Conservation (phyloP, 2,797 vertebrate genomes). For the Gymnocypris eckloni region DNA sequence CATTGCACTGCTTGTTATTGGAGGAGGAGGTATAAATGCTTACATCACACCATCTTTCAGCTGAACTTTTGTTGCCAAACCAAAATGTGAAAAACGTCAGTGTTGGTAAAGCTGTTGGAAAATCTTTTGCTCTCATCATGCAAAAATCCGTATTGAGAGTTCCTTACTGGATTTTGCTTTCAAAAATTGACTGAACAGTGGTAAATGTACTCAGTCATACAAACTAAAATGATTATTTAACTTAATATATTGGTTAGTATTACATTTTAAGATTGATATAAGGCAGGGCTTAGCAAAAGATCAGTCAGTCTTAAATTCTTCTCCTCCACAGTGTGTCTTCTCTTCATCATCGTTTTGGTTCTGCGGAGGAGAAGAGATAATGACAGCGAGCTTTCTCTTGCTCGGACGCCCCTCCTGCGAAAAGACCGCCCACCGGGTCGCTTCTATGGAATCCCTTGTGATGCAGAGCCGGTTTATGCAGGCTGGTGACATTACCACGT, state of each 20-base stretch:
- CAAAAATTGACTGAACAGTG: background rate
- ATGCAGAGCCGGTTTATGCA: constrained; percentile 86
- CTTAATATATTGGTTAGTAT: background rate
- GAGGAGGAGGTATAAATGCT: constrained; percentile 78
- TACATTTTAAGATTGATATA: background rate
- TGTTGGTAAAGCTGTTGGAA: background rate
- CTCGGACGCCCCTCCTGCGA: constrained; percentile 77
- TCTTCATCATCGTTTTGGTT: constrained; percentile 77
- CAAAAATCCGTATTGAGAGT: background rate
- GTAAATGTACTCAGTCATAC: background rate
- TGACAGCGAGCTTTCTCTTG: constrained; percentile 70
- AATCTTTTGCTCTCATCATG: background rate
- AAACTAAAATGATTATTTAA: background rate
- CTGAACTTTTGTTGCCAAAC: no score
- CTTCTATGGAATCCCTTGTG: constrained; percentile 80
- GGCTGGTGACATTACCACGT: constrained; percentile 80
- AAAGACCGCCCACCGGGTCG: constrained; percentile 69
- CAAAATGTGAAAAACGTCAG: no score
- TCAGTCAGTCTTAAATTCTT: background rate
- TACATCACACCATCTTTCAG: background rate
- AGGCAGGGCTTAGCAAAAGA: background rate
- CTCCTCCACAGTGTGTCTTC: constrained; percentile 73
- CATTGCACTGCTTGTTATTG: constrained; percentile 81
- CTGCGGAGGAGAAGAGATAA: constrained; percentile 72
- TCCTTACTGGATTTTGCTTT: background rate